Evolutionary conservation across 2,888 invertebrate genomes (phyloP).

Genomic region (Oligia latruncula): DNA sequence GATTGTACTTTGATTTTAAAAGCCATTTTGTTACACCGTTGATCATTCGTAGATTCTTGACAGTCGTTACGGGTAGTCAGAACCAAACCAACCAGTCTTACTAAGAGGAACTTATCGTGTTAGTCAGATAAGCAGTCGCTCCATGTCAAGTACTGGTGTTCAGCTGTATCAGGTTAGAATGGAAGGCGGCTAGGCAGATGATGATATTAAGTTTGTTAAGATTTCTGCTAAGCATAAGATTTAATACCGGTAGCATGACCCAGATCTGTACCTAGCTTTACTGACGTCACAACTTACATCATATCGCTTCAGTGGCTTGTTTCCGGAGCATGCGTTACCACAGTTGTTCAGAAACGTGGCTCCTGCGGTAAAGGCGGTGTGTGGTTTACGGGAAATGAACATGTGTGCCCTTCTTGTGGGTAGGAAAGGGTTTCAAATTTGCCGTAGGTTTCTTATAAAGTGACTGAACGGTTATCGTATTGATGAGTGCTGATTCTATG

Average conservation of each 20-base stretch:
- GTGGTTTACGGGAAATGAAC: not conserved
- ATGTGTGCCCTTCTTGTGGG: not conserved
- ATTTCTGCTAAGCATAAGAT: not conserved
- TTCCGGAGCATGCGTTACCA: conserved; percentile 17
- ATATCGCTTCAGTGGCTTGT: conserved; percentile 7
- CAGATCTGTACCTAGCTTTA: not conserved
- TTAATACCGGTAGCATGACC: not conserved
- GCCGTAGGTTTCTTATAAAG: not conserved
- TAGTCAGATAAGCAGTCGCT: too few relatives aligned
- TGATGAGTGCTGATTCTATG: too few relatives aligned
- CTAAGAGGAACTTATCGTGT: too few relatives aligned
- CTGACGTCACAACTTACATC: conserved; percentile 4
- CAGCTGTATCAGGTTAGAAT: not conserved
- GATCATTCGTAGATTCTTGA: too few relatives aligned
- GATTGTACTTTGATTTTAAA: too few relatives aligned
- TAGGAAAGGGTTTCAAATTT: not conserved
- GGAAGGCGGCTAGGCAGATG: not conserved
- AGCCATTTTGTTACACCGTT: too few relatives aligned
- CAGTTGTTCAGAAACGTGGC: not conserved
- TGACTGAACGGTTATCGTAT: not conserved
- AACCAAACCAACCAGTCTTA: too few relatives aligned
- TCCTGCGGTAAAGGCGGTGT: conserved; percentile 18
- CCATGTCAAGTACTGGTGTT: too few relatives aligned
- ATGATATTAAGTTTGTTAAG: not conserved
- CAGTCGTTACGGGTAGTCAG: too few relatives aligned